Base-by-base conservation (phyloP, 1,140 invertebrate species). In the Octopus sinensis region DNA sequence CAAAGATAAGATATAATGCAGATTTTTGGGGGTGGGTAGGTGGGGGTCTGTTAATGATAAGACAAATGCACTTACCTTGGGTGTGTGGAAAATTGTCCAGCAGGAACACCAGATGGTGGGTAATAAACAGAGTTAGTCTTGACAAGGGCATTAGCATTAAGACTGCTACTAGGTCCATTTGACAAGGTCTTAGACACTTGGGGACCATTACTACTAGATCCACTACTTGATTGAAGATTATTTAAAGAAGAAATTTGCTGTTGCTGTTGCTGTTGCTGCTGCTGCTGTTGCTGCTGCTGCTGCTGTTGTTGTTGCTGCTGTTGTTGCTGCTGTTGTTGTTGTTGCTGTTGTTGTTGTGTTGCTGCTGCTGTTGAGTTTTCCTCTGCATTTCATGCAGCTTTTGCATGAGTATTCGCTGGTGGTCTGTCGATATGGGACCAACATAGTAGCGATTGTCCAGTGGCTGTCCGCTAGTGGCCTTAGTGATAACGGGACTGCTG, bases 261-360 rank as follows among this genome's bases (percentile, higher is more conserved):
- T 56, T 88, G 88, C 78, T 91, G 88, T 80, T 89, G 88, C 79
- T 88, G 83, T 56, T 87, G 86, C 79, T 88, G 83, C 53, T 82
- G 81, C 79, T 82, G 62, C 51, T 84, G 81, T 51, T 82, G 81
- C 79, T 82, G 62, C 54, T 84, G 81, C 56, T 77, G 13, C 56
- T 54, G 56, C 7, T 82, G 81, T 52, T 82, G 53, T 9, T 80
- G 79, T 62, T 56, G 76, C 79, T 68, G 81, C 13, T 76, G 51
- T 76, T 84, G 68, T 12, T 53, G 53, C 73, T 80, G 79, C 79
- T 82, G 82, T 43, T 80, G 73, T 23, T 79, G 53, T 23, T 54
- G 43, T 76, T 53, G 80, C 6, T 53, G 54, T 43, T 77, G 62
- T 52, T 62, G 81, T n/a, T 80, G 17, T 52, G 78, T 56, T 80